Base-by-base conservation (phyloP, 2,888 invertebrate genomes). In the Panzeria rudis region DNA sequence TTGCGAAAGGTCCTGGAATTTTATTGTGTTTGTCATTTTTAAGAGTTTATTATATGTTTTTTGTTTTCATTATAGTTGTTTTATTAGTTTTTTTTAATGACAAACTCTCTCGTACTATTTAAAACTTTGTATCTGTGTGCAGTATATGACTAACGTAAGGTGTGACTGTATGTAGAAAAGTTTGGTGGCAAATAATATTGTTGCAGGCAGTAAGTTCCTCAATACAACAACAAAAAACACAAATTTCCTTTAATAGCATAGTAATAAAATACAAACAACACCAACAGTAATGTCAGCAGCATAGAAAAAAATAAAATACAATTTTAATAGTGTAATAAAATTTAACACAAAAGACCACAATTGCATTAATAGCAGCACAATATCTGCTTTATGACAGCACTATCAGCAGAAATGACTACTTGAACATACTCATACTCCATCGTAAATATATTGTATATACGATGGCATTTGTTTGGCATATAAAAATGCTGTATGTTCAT, bases 251-350 rank as follows among this genome's bases (percentile, higher is more conserved):
- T 85, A 82, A 85, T 85, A 64, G 73, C 85, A 71, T 66, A 59
- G 80, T 80, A 73, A 82, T 82, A 82, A 82, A 82, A 71, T 64
- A 71, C 62, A 64, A 80, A 64, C 71, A 71, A 59, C 38, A 56
- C 13, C 32, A 69, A 61, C 54, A 38, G 38, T 23, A 59, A 56
- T n/a, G 32, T 20, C 44, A 72, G 47, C 15, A 56, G 32, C 68
- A 68, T 35, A 38, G 8, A 61, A 61, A 44, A 64, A 20, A n/a
- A 71, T 35, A 13, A 64, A 71, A 71, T 71, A 83, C 82, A 77
- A 77, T 66, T 82, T 85, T 85, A 85, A 85, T 82, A 66, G 82
- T 56, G 71, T 82, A 82, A 82, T 85, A 85, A 85, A 82, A 66
- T 85, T 85, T 73, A 82, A 82, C 73, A 71, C 78, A 82, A 71